Base-by-base conservation (phyloP, 2,113 vertebrate genomes). In the Tachycineta bicolor region DNA sequence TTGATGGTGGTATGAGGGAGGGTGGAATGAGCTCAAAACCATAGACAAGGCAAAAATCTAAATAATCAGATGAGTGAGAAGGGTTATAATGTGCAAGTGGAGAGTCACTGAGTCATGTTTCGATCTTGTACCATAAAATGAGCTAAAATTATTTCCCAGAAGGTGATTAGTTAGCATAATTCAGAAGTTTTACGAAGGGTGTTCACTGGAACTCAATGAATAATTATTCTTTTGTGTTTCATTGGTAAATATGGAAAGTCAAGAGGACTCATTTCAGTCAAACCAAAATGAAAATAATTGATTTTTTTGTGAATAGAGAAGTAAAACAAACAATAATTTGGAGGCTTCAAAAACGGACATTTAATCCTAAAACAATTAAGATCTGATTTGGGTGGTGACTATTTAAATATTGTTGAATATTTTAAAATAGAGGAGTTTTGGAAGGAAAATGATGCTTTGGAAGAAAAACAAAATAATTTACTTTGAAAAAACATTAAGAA, bases 131-230 rank as follows among this genome's bases (percentile, higher is more conserved):
- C 81, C 91, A 91, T 97, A 93, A 97, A 82, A 73, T 62, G 39
- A 59, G 75, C 92, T 94, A 22, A 65, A 58, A 55, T 52, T 67
- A 91, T 97, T 98, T 98, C 97, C 93, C 84, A 97, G 97, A 98
- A 97, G 62, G 58, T 64, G 70, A 94, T 92, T 89, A 93, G 43
- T 97, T 96, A 97, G 90, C 93, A 96, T 90, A 81, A 78, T 70
- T 96, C 71, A 49, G 83, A 97, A 95, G 73, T 93, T 97, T 95
- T 89, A 84, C 34, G 91, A 95, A 87, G 16, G 62, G 52, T 81
- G 46, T 95, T 97, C 91, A 84, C 71, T 87, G 93, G 91, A 97
- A 97, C 87, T 91, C 1, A 26, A 76, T 79, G 94, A 95, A 93
- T 94, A 96, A 74, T 83, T 70, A 22, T 37, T 88, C 63, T 58